Evolutionary conservation across 2,113 vertebrate species (phyloP), one percentile per base, ranked within the genome.

Genomic region (Dicerorhinus sumatrensis): DNA sequence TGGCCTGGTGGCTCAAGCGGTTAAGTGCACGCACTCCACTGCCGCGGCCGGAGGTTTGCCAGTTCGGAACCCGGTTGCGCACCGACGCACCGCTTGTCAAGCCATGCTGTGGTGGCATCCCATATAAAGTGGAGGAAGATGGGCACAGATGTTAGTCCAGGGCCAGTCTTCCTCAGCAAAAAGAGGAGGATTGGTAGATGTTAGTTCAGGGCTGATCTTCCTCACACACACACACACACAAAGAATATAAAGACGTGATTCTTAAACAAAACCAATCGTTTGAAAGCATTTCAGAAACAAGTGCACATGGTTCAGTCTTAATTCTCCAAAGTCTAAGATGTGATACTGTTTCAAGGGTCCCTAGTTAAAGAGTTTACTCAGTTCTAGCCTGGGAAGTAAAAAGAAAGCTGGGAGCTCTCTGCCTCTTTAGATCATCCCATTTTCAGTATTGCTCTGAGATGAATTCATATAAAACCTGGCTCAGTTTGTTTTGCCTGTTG

Each of bases 251-350:
- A 87, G 31, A 81, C 20, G 29, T 0, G 12, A 82, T 67, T 86
- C 75, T n/a, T 89, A 39, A 70, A 51, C 16, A 77, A 79, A 92
- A 70, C 11, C 7, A 3, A 60, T 83, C 23, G 51, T 93, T 84
- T 54, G 21, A 95, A 89, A 85, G 51, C 31, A 51, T 93, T 73
- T 91, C 75, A 81, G 85, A 80, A 88, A 73, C 21, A 25, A 69
- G 56, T 4, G 14, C 14, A 12, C 2, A 0, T 84, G 54, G 17
- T 69, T 80, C 46, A 79, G 81, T 87, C 36, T 76, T 83, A 81
- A 75, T 69, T 94, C 42, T 39, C 63, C 17, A 33, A 76, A n/a
- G 76, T 75, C 39, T 62, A 46, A 83, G 48, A 72, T 80, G 7
- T 48, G 62, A 27, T 89, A 46, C 16, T 91, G 51, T 48, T 56